These are phyloP conservation scores for Pseudochirops corinnae DNA, from an alignment of 2,797 vertebrate species.

Conservation along the genomic window DNA sequence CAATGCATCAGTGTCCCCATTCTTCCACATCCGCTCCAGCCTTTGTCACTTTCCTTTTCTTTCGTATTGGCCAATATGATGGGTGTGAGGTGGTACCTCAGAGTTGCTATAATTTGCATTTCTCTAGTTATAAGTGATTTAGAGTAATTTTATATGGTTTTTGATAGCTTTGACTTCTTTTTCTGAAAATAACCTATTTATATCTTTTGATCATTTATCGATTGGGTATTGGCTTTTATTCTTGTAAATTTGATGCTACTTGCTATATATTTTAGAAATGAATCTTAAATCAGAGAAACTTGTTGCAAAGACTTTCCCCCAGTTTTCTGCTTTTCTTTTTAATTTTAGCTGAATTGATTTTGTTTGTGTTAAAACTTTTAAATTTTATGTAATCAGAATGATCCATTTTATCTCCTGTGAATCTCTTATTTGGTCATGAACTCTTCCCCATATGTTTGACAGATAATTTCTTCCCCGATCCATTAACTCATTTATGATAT, in stretches of 20 bases:
- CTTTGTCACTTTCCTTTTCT: background rate
- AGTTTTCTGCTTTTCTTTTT: background rate
- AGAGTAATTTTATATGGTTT: background rate
- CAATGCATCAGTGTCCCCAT: background rate
- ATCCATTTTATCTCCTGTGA: background rate
- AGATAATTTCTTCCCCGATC: background rate
- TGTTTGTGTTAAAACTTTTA: background rate
- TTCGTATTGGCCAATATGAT: background rate
- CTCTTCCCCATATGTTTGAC: background rate
- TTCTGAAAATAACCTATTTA: background rate
- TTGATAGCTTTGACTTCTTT: background rate
- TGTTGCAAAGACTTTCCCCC: background rate
- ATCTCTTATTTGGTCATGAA: background rate
- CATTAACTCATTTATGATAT: background rate
- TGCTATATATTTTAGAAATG: background rate
- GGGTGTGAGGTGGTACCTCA: background rate
- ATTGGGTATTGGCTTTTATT: background rate
- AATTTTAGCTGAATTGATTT: background rate
- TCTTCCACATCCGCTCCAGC: background rate
- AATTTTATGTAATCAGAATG: background rate
- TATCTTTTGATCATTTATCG: background rate
- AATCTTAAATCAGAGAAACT: background rate
- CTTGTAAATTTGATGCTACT: background rate
- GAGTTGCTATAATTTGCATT: background rate
- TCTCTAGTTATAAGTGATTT: background rate